Evolutionary conservation across 1,140 invertebrate species (phyloP).

Genomic region (honey bee (Apis mellifera)): DNA sequence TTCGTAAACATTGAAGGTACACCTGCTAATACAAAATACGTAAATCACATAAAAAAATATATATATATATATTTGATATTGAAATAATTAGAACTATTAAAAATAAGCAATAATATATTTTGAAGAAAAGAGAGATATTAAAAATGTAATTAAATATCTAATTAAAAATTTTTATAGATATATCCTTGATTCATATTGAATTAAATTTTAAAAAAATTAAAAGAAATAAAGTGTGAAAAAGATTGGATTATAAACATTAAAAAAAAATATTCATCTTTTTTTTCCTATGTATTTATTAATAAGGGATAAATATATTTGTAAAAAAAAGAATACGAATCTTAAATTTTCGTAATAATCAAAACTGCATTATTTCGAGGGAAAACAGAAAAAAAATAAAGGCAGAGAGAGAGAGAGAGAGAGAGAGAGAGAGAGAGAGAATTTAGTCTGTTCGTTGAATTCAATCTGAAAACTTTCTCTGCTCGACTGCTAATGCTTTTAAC

Average conservation of each 20-base stretch:
- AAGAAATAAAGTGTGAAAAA: no score
- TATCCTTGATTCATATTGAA: no score
- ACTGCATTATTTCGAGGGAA: neutral
- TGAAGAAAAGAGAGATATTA: no score
- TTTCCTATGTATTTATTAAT: no score
- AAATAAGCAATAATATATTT: no score
- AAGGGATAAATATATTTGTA: neutral
- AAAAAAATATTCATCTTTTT: no score
- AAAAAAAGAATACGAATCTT: neutral
- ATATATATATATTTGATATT: neutral
- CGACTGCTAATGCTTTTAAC: constrained; percentile 50
- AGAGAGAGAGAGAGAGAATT: constrained; percentile 19
- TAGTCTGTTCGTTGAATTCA: constrained; percentile 30
- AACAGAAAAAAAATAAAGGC: neutral
- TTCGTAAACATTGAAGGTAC: neutral
- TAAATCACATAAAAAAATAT: neutral
- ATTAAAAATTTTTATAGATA: no score
- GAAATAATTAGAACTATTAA: no score
- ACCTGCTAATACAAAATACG: neutral
- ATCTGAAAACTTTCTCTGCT: constrained; percentile 54
- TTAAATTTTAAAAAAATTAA: no score
- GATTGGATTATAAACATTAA: no score
- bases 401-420: neutral
- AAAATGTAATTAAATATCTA: no score
- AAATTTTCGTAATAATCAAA: neutral